Conservation (phyloP, 2,888 invertebrate species). For the Lobophora halterata region DNA sequence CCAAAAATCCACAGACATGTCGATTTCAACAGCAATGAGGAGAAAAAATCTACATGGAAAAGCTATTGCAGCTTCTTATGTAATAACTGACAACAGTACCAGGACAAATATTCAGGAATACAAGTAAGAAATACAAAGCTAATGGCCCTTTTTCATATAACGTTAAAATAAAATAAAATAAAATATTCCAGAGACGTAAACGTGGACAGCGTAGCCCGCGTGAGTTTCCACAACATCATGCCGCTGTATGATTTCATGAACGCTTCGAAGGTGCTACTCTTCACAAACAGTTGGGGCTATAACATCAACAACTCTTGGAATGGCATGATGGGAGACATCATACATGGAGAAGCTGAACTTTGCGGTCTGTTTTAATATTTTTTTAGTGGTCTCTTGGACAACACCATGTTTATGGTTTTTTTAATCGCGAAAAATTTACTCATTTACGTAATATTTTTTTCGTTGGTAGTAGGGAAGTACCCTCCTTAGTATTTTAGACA, state of each 20-base stretch:
- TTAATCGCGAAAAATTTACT: too few species aligned
- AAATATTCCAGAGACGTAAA: constrained; percentile 41
- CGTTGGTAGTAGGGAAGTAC: too few species aligned
- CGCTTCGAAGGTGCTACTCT: constrained; percentile 41
- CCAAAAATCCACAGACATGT: constrained; percentile 32
- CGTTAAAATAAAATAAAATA: not conserved
- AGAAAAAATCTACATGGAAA: constrained; percentile 47
- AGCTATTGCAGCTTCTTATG: constrained; percentile 35
- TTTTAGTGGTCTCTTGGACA: too few species aligned
- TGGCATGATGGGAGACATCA: constrained; percentile 56
- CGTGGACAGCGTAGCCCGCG: constrained; percentile 42
- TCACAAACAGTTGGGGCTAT: constrained; percentile 57
- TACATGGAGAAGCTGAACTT: constrained; percentile 51
- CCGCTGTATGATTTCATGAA: constrained; percentile 55
- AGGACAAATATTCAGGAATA: constrained; percentile 40
- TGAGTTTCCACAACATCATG: constrained; percentile 38
- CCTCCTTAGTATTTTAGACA: too few species aligned
- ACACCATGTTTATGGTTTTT: too few species aligned
- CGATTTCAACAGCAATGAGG: constrained; percentile 37
- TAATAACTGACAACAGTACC: constrained; percentile 43
- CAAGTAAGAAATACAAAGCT: too few species aligned
- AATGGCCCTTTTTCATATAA: too few species aligned
- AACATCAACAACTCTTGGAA: constrained; percentile 52
- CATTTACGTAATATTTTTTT: too few species aligned
- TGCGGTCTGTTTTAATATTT: constrained; percentile 40